Conservation (phyloP, 37 sponge, comb jelly and placozoan genomes). For the Trichoplax adhaerens region DNA sequence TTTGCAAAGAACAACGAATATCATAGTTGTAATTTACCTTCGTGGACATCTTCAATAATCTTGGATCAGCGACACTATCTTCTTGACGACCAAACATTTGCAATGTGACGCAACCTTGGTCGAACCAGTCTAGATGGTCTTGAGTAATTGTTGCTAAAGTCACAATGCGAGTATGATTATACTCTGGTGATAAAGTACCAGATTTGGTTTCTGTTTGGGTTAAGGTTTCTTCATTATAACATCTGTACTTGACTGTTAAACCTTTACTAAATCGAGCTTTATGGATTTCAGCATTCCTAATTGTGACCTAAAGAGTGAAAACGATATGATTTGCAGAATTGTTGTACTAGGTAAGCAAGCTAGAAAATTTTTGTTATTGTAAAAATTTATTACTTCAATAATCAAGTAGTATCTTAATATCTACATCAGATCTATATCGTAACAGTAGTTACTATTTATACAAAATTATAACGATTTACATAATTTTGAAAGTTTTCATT, state of each 20-base stretch:
- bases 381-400: too few relatives aligned
- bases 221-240: conserved; percentile 4
- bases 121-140: conserved; percentile 19
- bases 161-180: conserved; percentile 14
- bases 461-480: too few relatives aligned
- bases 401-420: too few relatives aligned
- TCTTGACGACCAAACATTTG: conserved; percentile 16
- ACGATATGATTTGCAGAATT: background rate
- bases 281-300: conserved; percentile 6
- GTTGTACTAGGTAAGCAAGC: background rate
- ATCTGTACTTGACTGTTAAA: conserved; percentile 7
- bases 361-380: background rate
- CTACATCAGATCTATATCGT: too few relatives aligned
- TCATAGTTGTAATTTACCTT: background rate
- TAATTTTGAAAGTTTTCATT: too few relatives aligned
- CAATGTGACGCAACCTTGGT: conserved; percentile 15
- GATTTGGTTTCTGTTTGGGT: conserved; percentile 6
- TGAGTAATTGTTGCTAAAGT: conserved; percentile 6
- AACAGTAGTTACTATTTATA: too few relatives aligned
- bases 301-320: conserved; percentile 7
- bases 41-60: conserved; percentile 14
- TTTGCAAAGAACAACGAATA: too few relatives aligned
- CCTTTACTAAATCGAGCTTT: conserved; percentile 10
- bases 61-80: conserved; percentile 1
- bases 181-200: conserved; percentile 14